These are phyloP conservation scores for Campoletis raptor DNA, from an alignment of 2,888 invertebrate species.

Conservation along the genomic window DNA sequence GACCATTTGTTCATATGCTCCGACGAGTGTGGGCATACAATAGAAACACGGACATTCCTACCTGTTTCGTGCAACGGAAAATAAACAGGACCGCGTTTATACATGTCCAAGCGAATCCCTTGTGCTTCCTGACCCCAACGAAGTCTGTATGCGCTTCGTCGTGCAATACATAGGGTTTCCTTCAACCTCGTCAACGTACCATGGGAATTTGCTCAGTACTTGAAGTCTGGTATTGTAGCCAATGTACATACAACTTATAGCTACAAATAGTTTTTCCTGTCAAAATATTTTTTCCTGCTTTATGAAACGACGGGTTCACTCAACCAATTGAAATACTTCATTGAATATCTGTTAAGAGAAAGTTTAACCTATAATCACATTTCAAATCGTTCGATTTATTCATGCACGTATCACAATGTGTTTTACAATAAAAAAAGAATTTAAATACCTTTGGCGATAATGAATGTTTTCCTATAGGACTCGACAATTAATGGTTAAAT, in stretches of 20 bases:
- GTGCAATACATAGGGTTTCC: constrained; percentile 17
- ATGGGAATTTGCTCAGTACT: constrained; percentile 55
- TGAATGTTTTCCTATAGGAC: neutral
- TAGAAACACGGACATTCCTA: constrained; percentile 47
- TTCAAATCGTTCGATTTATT: neutral
- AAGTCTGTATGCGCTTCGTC: constrained; percentile 13
- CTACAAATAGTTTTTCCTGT: neutral
- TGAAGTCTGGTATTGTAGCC: constrained; percentile 6
- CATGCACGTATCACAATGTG: neutral
- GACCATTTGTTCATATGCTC: constrained; percentile 44
- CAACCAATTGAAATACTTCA: neutral
- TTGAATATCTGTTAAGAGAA: neutral
- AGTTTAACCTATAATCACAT: neutral
- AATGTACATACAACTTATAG: neutral
- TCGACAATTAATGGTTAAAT: neutral
- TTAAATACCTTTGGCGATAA: neutral
- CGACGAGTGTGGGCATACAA: constrained; percentile 49
- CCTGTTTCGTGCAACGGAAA: constrained; percentile 51
- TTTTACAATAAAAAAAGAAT: neutral
- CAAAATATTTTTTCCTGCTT: constrained; percentile 8
- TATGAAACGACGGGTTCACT: neutral
- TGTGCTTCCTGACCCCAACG: constrained; percentile 28
- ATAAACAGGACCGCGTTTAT: constrained; percentile 56
- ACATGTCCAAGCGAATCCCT: constrained; percentile 35
- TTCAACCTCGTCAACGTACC: constrained; percentile 50